phyloP scores from a whole-genome alignment of 2,888 invertebrate species.

The Rutpela maculata region DNA sequence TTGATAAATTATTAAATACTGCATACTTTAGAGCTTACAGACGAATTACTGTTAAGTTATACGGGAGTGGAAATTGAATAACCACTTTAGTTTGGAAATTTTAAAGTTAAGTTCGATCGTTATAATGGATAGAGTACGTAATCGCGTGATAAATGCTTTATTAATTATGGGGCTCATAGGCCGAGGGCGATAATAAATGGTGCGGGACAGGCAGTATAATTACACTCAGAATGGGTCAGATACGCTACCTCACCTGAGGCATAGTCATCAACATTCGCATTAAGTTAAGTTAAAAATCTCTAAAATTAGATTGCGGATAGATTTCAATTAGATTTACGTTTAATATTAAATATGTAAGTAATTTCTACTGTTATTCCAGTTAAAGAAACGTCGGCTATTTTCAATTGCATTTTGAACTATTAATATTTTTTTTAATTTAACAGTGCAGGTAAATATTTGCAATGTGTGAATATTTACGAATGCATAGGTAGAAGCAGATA shows the following conservation, averaged over 20 bases:
- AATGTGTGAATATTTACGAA: too few species aligned
- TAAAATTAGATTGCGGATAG: not conserved
- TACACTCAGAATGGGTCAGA: conserved; percentile 55
- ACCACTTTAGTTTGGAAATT: conserved; percentile 16
- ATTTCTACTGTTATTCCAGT: too few species aligned
- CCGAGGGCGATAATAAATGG: conserved; percentile 66
- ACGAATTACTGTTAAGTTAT: not conserved
- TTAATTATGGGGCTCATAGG: conserved; percentile 64
- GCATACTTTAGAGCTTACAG: not conserved
- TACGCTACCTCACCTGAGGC: conserved; percentile 59
- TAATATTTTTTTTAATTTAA: too few species aligned
- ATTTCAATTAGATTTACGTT: not conserved
- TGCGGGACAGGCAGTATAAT: conserved; percentile 58
- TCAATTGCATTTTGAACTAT: too few species aligned
- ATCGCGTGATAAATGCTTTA: conserved; percentile 65
- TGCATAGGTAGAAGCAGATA: too few species aligned
- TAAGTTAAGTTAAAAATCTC: conserved; percentile 26
- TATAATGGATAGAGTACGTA: conserved; percentile 20
- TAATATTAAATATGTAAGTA: too few species aligned
- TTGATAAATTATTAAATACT: conserved; percentile 23
- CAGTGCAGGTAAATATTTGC: too few species aligned
- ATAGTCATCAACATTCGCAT: conserved; percentile 35
- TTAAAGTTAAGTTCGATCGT: conserved; percentile 13
- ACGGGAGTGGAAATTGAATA: conserved; percentile 7
- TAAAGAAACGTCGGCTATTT: too few species aligned